These are phyloP conservation scores for Cisticola juncidis DNA, from an alignment of 2,113 vertebrate species.

Conservation along the genomic window DNA sequence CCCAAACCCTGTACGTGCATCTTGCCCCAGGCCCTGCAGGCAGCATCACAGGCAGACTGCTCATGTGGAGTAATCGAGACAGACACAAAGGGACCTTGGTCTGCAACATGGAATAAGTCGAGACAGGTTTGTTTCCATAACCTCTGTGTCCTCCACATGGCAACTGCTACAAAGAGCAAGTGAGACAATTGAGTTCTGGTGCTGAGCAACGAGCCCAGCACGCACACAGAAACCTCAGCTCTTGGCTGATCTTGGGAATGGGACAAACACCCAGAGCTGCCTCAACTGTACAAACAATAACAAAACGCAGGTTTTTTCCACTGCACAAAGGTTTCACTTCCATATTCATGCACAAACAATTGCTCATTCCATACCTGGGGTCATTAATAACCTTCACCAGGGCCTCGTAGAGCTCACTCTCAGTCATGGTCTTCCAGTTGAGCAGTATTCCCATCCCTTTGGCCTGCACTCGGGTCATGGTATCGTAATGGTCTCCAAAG, in stretches of 20 bases:
- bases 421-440: constrained; percentile 91
- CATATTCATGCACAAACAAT: not conserved
- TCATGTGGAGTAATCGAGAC: not conserved
- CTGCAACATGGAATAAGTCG: not conserved
- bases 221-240: not conserved
- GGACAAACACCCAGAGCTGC: not conserved
- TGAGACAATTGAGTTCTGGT: not conserved
- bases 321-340: not conserved
- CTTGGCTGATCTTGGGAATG: not conserved
- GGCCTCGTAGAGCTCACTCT: constrained; percentile 83
- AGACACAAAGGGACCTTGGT: not conserved
- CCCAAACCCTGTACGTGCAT: rapidly evolving
- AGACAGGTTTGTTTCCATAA: not conserved
- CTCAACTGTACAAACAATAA: not conserved
- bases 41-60: not conserved
- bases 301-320: rapidly evolving
- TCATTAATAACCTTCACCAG: constrained; percentile 88
- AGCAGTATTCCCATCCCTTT: constrained; percentile 97
- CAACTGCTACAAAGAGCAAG: not conserved
- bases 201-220: not conserved
- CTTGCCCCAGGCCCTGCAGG: not conserved
- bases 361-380: constrained; percentile 76
- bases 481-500: constrained; percentile 98
- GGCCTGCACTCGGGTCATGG: constrained; percentile 95
- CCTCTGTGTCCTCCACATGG: not conserved